Evolutionary conservation across 2,797 vertebrate genomes (phyloP).

Genomic region (Cheirogaleus major): DNA sequence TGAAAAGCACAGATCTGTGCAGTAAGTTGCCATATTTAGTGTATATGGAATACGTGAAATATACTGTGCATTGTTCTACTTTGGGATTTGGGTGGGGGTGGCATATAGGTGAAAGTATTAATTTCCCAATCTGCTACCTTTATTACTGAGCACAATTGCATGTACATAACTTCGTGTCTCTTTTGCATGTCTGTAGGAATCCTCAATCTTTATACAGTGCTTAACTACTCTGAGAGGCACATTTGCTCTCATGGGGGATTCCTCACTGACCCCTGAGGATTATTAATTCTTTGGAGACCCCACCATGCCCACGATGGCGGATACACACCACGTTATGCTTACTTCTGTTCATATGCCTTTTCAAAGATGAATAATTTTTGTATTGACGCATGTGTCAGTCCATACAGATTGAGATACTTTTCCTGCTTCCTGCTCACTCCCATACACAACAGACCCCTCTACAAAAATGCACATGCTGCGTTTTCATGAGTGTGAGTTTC

Average conservation of each 20-base stretch:
- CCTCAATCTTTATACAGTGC: not conserved
- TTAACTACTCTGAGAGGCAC: not conserved
- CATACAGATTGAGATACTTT: not conserved
- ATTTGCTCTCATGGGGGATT: not conserved
- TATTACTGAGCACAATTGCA: not conserved
- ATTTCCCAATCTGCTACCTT: not conserved
- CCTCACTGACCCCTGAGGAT: not conserved
- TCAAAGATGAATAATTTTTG: not conserved
- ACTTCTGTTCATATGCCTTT: not conserved
- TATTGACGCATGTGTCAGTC: not conserved
- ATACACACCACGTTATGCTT: not conserved
- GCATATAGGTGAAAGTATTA: accelerated
- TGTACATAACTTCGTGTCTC: not conserved
- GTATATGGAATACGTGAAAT: not conserved
- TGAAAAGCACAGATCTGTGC: not conserved
- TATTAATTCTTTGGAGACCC: not conserved
- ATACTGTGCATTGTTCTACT: not conserved
- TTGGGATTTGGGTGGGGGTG: not conserved
- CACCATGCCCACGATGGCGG: not conserved
- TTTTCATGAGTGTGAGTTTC: not conserved
- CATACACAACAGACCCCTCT: not conserved
- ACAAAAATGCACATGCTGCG: not conserved
- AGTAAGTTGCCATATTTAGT: not conserved
- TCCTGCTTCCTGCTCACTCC: not conserved
- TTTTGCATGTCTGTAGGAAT: not conserved